Evolutionary conservation across 35 echinoderm and acorn worm genomes (phyloP).

Genomic region (Diadema setosum): DNA sequence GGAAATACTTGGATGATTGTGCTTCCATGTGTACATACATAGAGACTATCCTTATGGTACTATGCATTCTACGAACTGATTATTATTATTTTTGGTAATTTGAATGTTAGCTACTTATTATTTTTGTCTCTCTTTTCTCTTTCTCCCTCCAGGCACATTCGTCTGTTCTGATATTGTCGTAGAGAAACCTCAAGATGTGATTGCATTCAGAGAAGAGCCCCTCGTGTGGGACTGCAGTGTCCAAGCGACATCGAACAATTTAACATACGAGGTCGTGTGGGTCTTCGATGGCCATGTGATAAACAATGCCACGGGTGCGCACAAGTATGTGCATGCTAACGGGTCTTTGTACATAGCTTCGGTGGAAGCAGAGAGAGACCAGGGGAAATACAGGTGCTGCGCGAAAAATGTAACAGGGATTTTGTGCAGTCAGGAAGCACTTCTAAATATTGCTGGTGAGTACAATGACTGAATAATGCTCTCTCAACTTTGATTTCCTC

Average conservation of each 20-base stretch:
- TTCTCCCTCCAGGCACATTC: not conserved
- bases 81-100: too few relatives aligned
- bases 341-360: not conserved
- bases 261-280: not conserved
- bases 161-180: not conserved
- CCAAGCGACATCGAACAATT: not conserved
- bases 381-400: not conserved
- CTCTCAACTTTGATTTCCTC: too few relatives aligned
- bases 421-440: slow-evolving; percentile 4
- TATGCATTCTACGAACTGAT: too few relatives aligned
- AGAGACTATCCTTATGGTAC: too few relatives aligned
- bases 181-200: slow-evolving; percentile 1
- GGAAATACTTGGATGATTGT: too few relatives aligned
- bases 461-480: too few relatives aligned
- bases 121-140: not conserved
- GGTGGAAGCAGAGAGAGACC: not conserved
- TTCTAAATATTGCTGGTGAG: not conserved
- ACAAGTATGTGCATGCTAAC: not conserved
- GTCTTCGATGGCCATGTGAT: not conserved
- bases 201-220: not conserved
- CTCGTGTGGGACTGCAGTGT: not conserved
- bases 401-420: not conserved
- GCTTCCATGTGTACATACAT: too few relatives aligned
- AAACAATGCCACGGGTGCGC: not conserved
- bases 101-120: not conserved